Conservation (phyloP, 2,888 invertebrate genomes). For the Cancer borealis region DNA sequence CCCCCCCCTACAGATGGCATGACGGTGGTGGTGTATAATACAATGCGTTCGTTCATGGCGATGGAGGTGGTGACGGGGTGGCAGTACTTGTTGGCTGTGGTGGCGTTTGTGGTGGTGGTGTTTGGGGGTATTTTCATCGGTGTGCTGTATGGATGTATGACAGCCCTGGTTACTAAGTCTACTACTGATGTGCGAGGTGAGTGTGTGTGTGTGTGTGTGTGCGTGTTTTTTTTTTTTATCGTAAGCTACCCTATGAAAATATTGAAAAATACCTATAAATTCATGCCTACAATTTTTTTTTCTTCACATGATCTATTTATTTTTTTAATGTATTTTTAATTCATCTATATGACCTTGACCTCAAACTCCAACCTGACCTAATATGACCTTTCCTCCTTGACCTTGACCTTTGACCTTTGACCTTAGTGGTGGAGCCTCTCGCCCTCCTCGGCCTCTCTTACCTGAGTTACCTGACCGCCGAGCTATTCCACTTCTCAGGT, state of each 20-base stretch:
- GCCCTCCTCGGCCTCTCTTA: slow-evolving; percentile 82
- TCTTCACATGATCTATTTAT: not conserved
- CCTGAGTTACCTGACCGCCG: slow-evolving; percentile 82
- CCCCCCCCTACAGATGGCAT: slow-evolving; percentile 81
- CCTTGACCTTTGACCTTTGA: not conserved
- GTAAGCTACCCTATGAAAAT: not conserved
- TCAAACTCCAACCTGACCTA: too few relatives aligned
- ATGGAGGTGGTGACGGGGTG: slow-evolving; percentile 78
- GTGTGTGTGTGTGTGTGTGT: not conserved
- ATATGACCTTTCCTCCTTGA: not conserved
- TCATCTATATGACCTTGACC: too few relatives aligned
- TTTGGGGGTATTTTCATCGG: slow-evolving; percentile 82
- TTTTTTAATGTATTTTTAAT: too few relatives aligned
- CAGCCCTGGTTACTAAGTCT: slow-evolving; percentile 80
- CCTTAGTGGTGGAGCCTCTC: slow-evolving; percentile 82
- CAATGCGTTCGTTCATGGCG: slow-evolving; percentile 81
- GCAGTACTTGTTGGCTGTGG: slow-evolving; percentile 78
- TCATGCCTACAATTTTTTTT: too few relatives aligned
- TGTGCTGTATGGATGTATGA: slow-evolving; percentile 81
- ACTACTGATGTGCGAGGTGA: slow-evolving; percentile 79
- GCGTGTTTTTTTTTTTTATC: not conserved
- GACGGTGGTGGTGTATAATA: slow-evolving; percentile 83
- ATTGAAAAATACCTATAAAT: too few relatives aligned
- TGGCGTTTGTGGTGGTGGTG: slow-evolving; percentile 82
- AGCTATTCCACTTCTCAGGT: slow-evolving; percentile 83